Base-by-base conservation (phyloP, 2,888 invertebrate species). In the Eristalis arbustorum region DNA sequence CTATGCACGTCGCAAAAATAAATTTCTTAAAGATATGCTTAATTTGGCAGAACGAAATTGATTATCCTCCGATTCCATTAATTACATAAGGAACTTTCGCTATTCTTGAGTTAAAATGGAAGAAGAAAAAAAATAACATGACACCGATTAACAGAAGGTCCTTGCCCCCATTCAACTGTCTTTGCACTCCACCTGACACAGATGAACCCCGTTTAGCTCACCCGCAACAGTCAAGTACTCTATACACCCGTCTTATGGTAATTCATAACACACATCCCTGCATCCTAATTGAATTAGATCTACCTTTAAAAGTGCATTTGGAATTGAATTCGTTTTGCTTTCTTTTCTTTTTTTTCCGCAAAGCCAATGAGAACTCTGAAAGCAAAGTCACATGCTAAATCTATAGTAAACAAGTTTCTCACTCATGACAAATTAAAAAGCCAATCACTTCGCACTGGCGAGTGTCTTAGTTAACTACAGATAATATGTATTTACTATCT, bases 381-480 rank as follows among this genome's bases (percentile, higher is more conserved):
- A 72, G 25, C 40, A 37, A 42, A 80, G 84, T 88, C 84, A 88
- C 83, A 88, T 84, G 83, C 69, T 77, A 73, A 67, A 34, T 59
- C 64, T 76, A 77, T 73, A 84, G 83, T 88, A 88, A 88, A 88
- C 83, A 84, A 79, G 83, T 84, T 88, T 78, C 74, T 74, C 40
- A 74, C 23, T 40, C 22, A 72, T 34, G 61, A 79, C 56, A 71
- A 79, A 63, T 64, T 63, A 42, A 23, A 76, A 64, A 68, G 10
- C 14, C 8, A 56, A 42, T 64, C 31, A 11, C 22, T 63, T 42
- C 14, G n/a, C 42, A 42, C 1, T 42, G n/a, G n/a, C n/a, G 42
- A n/a, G 1, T 18, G 49, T 18, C 18, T 49, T n/a, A 18, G 49
- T 49, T 18, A 2, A 8, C 49, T 49, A 49, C 18, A 49, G 6